A percentile compares a stretch with the other conserved stretches of the same genome.
These are phyloP conservation scores for Raja brachyura DNA, from an alignment of 2,113 vertebrate genomes.

Conservation along the genomic window DNA sequence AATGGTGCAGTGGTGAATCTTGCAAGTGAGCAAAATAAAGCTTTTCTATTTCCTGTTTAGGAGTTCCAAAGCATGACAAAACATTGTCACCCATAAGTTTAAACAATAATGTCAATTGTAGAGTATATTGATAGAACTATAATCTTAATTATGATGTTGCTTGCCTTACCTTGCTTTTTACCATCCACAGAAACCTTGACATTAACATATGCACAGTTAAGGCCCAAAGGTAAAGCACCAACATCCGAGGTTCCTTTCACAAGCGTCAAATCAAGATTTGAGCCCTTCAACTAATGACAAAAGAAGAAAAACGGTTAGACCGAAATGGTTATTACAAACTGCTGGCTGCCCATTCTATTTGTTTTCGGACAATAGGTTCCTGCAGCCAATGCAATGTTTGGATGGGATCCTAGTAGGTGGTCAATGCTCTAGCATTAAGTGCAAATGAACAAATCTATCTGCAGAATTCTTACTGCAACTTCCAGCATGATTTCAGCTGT, in stretches of 20 bases:
- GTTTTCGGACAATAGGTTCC: no score
- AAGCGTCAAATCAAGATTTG: constrained; percentile 81
- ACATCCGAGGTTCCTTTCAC: constrained; percentile 57
- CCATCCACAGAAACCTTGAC: constrained; percentile 66
- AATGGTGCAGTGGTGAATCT: not conserved
- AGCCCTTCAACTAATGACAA: constrained; percentile 74
- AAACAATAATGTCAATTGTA: not conserved
- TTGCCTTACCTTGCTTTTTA: constrained; percentile 72
- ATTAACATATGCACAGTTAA: constrained; percentile 81
- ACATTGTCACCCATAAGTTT: not conserved
- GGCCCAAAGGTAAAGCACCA: constrained; percentile 53
- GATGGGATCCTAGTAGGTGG: no score
- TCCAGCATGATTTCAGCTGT: not conserved
- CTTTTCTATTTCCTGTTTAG: not conserved
- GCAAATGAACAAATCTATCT: no score
- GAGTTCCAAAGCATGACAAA: not conserved
- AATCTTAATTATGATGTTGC: not conserved
- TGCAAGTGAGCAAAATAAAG: not conserved
- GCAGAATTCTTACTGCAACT: not conserved
- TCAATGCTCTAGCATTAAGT: no score
- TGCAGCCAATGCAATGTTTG: no score
- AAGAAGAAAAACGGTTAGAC: not conserved
- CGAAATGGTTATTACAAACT: no score
- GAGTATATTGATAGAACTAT: not conserved
- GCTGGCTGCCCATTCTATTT: no score